Evolutionary conservation across 2,797 vertebrate genomes (phyloP).

Genomic region (Melanotaenia boesemani): DNA sequence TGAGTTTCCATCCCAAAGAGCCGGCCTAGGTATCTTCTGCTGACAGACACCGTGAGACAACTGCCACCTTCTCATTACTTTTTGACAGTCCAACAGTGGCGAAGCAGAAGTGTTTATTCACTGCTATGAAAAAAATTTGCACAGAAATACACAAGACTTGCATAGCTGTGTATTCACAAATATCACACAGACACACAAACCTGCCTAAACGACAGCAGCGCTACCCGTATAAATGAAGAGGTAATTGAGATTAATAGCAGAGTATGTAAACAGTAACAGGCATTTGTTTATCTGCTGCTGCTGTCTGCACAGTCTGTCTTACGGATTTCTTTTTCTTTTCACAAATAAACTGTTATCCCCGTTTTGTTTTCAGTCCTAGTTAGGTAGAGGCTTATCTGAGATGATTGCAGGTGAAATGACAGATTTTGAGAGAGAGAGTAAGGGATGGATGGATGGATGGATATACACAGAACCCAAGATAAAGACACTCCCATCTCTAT

Average conservation of each 20-base stretch:
- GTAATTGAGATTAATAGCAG: slow-evolving; percentile 33
- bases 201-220: not conserved
- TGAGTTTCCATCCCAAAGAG: slow-evolving; percentile 32
- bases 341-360: not conserved
- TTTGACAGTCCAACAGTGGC: slow-evolving; percentile 6
- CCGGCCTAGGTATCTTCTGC: slow-evolving; percentile 5
- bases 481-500: too few relatives aligned
- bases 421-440: not conserved
- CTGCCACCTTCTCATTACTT: slow-evolving; percentile 46
- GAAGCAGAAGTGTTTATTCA: slow-evolving; percentile 9
- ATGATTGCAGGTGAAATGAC: not conserved
- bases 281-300: not conserved
- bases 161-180: not conserved
- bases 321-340: not conserved
- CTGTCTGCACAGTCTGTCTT: not conserved
- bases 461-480: too few relatives aligned
- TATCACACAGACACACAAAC: not conserved
- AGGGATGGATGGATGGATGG: too few relatives aligned
- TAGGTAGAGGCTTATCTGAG: not conserved
- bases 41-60: slow-evolving; percentile 12
- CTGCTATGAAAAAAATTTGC: not conserved
- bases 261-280: slow-evolving; percentile 13
- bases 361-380: not conserved
- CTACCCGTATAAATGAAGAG: not conserved
- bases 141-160: not conserved